Evolutionary conservation across 1,140 invertebrate species (phyloP).

Genomic region (Drosophila navojoa): DNA sequence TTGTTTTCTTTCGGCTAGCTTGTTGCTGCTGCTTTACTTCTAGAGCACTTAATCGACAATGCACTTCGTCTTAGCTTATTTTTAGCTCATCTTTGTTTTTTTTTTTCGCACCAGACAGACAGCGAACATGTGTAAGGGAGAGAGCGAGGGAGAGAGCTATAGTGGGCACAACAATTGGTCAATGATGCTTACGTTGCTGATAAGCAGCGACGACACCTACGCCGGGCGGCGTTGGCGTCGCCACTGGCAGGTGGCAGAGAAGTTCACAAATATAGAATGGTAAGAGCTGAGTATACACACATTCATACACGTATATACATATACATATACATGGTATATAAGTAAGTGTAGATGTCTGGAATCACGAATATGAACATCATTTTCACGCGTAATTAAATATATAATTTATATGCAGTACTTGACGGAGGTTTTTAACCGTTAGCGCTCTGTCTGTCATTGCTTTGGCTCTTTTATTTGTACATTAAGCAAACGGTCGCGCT

Average conservation of each 20-base stretch:
- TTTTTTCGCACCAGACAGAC: neutral
- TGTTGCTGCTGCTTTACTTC: neutral
- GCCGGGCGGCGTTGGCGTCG: neutral
- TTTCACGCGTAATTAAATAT: conserved; percentile 35
- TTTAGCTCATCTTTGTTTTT: neutral
- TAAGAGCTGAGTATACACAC: neutral
- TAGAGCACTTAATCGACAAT: neutral
- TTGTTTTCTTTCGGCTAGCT: neutral
- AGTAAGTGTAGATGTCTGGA: neutral
- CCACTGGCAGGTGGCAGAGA: neutral
- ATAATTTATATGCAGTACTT: conserved; percentile 20
- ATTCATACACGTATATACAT: neutral
- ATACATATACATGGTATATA: no score
- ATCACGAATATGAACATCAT: neutral
- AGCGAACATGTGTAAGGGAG: conserved; percentile 14
- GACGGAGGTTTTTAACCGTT: conserved; percentile 21
- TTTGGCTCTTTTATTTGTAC: conserved; percentile 42
- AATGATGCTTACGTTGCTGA: conserved; percentile 27
- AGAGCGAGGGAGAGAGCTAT: neutral
- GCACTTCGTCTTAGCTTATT: neutral
- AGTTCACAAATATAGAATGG: conserved; percentile 10
- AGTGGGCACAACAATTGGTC: neutral
- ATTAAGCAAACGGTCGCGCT: conserved; percentile 14
- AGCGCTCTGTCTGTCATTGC: conserved; percentile 28
- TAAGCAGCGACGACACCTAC: conserved; percentile 19